Percentiles rank a stretch among this genome's conserved stretches.
phyloP scores from a whole-genome alignment of 2,888 invertebrate species.

The Drosophila mulleri region DNA sequence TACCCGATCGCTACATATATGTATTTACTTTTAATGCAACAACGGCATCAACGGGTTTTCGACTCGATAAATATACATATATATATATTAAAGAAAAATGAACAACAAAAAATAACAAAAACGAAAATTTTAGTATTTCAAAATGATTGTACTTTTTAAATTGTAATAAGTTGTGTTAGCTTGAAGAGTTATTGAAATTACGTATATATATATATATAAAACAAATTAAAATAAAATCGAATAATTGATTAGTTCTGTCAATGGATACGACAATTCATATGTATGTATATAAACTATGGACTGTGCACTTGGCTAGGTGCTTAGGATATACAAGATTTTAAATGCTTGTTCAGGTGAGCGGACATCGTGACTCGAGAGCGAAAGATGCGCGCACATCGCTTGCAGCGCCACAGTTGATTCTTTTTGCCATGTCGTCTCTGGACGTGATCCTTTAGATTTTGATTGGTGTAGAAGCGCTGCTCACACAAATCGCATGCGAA shows the following conservation, averaged over 20 bases:
- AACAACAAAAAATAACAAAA: background rate
- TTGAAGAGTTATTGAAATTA: conserved; percentile 72
- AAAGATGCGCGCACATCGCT: conserved; percentile 72
- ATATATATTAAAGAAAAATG: background rate
- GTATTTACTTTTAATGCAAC: conserved; percentile 53
- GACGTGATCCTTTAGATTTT: conserved; percentile 70
- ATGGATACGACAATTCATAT: background rate
- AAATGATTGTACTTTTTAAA: conserved; percentile 52
- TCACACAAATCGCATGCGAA: conserved; percentile 46
- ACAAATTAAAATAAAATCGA: conserved; percentile 63
- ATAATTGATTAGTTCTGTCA: conserved; percentile 59
- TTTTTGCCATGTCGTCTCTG: conserved; percentile 67
- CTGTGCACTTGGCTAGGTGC: background rate
- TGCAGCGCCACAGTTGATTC: conserved; percentile 63
- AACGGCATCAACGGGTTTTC: conserved; percentile 33
- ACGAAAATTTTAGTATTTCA: conserved; percentile 56
- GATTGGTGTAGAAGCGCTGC: conserved; percentile 65
- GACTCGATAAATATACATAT: conserved; percentile 38
- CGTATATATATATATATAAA: conserved; percentile 35
- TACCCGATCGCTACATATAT: conserved; percentile 45
- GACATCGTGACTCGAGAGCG: conserved; percentile 55
- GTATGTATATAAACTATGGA: background rate
- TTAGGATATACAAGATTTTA: conserved; percentile 1
- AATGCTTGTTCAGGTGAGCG: conserved; percentile 68
- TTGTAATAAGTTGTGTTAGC: conserved; percentile 69